A percentile compares a stretch with the other conserved stretches of the same genome.
Conservation (phyloP, 1,140 invertebrate species). For the Dreissena rostriformis region DNA sequence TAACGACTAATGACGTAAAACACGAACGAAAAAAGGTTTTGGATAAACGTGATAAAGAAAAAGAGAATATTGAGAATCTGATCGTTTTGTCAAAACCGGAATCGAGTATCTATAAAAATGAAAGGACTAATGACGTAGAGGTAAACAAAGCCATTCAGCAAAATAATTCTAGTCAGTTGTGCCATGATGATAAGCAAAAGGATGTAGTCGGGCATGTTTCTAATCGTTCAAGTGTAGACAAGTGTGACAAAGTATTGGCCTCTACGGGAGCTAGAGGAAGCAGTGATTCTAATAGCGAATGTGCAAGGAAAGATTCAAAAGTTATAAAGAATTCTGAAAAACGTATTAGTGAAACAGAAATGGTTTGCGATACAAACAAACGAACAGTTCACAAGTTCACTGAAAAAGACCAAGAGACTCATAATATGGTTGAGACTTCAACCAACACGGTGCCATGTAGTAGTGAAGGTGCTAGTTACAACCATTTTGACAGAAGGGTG, state of each 20-base stretch:
- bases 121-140: neutral
- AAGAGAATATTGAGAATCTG: neutral
- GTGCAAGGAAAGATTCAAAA: too few relatives aligned
- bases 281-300: too few relatives aligned
- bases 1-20: neutral
- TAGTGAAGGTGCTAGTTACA: neutral
- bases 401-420: slow-evolving; percentile 1
- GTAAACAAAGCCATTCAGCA: too few relatives aligned
- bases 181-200: neutral
- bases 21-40: neutral
- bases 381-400: too few relatives aligned
- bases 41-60: neutral
- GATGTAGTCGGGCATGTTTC: neutral
- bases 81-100: neutral
- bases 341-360: too few relatives aligned
- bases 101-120: neutral
- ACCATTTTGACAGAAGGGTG: neutral
- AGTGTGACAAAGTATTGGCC: too few relatives aligned
- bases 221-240: too few relatives aligned
- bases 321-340: too few relatives aligned
- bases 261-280: too few relatives aligned
- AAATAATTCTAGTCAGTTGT: too few relatives aligned
- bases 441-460: slow-evolving; percentile 10
- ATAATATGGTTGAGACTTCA: slow-evolving; percentile 40
- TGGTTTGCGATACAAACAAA: too few relatives aligned